phyloP scores from a whole-genome alignment of 2,888 invertebrate species.

The Amphiduros pacificus region DNA sequence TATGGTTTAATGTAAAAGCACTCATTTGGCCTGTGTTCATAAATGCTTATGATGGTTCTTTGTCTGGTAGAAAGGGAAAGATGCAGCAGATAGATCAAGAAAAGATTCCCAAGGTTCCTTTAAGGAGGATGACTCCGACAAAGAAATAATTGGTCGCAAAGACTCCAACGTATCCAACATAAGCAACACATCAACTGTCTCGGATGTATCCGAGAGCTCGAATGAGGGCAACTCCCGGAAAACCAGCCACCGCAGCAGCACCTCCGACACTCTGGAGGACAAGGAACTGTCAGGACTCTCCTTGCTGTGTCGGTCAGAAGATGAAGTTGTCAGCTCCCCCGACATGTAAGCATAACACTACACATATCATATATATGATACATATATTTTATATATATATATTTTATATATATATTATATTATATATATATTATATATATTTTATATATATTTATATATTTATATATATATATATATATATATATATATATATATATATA shows the following conservation, averaged over 20 bases:
- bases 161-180: constrained; percentile 35
- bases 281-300: constrained; percentile 2
- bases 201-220: constrained; percentile 50
- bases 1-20: neutral
- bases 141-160: neutral
- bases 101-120: neutral
- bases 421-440: too few species aligned
- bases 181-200: constrained; percentile 40
- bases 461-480: too few species aligned
- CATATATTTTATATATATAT: too few species aligned
- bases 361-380: too few species aligned
- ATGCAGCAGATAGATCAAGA: neutral
- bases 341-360: constrained; percentile 27
- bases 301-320: constrained; percentile 24
- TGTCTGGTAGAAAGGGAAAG: neutral
- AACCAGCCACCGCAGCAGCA: neutral
- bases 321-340: constrained; percentile 17
- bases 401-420: too few species aligned
- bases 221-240: constrained; percentile 30
- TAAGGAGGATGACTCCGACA: constrained; percentile 13
- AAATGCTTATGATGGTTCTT: too few species aligned
- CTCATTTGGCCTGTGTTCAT: too few species aligned
- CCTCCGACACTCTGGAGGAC: constrained; percentile 6
- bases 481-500: too few species aligned
- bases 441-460: too few species aligned